Conservation (phyloP, 2,888 invertebrate genomes). For the Latrodectus hesperus region DNA sequence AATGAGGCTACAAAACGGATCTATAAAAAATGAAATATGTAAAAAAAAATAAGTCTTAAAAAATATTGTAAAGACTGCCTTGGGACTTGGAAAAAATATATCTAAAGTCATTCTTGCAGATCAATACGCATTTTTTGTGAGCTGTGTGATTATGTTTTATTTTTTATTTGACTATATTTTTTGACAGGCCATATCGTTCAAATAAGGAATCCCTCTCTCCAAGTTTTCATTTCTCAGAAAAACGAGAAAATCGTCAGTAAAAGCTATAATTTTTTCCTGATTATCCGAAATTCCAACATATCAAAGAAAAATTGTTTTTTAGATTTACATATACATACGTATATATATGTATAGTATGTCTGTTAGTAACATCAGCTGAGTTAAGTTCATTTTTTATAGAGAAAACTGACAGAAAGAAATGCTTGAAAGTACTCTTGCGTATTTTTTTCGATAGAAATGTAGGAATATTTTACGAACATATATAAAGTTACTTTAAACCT, state of each 20-base stretch:
- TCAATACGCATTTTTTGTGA: constrained; percentile 25
- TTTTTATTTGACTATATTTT: constrained; percentile 23
- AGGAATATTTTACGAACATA: too few species aligned
- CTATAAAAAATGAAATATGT: constrained; percentile 1
- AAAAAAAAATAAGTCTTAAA: constrained; percentile 12
- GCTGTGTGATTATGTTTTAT: constrained; percentile 30
- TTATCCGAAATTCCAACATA: background rate
- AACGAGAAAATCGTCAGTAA: constrained; percentile 20
- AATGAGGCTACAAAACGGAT: constrained; percentile 20
- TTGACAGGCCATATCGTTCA: constrained; percentile 43
- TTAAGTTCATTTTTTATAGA: too few species aligned
- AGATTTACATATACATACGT: too few species aligned
- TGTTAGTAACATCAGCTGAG: too few species aligned
- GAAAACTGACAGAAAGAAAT: too few species aligned
- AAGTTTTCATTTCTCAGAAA: constrained; percentile 19
- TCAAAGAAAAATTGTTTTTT: background rate
- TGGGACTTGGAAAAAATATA: constrained; percentile 5
- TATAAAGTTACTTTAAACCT: too few species aligned
- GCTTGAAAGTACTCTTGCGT: too few species aligned
- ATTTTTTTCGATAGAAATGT: too few species aligned
- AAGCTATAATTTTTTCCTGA: constrained; percentile 45
- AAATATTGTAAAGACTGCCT: background rate
- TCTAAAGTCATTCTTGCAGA: constrained; percentile 34
- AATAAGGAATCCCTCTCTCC: constrained; percentile 18
- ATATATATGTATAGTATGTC: too few species aligned